Evolutionary conservation across 2,113 vertebrate genomes (phyloP), one percentile per base, ranked within the genome.

Genomic region (Lamprologus speciosus): DNA sequence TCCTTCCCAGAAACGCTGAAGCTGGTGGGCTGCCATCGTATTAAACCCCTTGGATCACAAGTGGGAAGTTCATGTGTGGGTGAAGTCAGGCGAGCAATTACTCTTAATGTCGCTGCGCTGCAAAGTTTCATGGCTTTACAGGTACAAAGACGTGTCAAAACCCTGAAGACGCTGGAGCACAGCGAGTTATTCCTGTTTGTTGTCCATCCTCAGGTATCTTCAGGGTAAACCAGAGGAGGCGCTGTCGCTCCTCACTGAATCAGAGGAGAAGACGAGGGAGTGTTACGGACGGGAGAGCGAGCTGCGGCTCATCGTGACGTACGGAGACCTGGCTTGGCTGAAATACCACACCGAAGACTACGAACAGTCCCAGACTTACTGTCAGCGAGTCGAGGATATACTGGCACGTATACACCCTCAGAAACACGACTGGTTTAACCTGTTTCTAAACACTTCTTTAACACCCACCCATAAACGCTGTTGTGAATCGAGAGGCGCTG

Each of bases 241-340:
- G 6, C 14, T 28, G 53, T 23, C 23, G 16, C 60, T 87, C 1
- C 53, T 89, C 40, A 53, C 3, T 1, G 50, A 86, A 31, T 86
- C 88, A 81, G 60, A 81, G 42, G 9, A 84, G 45, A 63, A 5
- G 55, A 80, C 70, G 35, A 42, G 2, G 51, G 14, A 84, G 47
- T 21, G 57, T 68, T 84, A 80, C 8, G 51, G 60, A 4, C 40
- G 0, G 16, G 81, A 87, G 9, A 55, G 1, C 5, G 87, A 88
- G 16, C 37, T 0, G 51, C n/a, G 82, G 37, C 78, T 88, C 51
- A 70, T 84, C 3, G 86, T 87, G 86, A 84, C n/a, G 1, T 84
- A 84, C 2, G 86, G 86, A 80, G 86, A 87, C 47, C 33, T 87
- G 81, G 86, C 86, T 58, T 87, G 87, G 82, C 14, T 88, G 14